Percentiles rank a stretch among this genome's conserved stretches.
These are phyloP conservation scores for Xiphorhynchus erythropygius DNA, from an alignment of 2,797 vertebrate genomes.

Conservation along the genomic window DNA sequence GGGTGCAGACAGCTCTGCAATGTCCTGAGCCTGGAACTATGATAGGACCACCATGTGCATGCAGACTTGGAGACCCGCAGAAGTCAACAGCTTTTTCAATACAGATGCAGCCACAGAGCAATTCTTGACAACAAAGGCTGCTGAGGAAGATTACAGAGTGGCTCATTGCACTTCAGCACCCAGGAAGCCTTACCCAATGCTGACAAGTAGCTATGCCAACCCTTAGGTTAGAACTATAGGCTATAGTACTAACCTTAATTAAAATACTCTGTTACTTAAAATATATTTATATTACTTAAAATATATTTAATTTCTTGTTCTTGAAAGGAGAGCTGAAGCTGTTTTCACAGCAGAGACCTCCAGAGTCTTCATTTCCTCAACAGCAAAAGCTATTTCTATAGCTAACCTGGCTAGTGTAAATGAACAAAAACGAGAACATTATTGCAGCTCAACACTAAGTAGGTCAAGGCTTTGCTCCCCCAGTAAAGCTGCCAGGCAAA, in stretches of 20 bases:
- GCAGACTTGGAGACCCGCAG: not conserved
- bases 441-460: not conserved
- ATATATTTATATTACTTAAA: not conserved
- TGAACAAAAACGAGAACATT: not conserved
- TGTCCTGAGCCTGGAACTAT: not conserved
- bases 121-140: not conserved
- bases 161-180: not conserved
- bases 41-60: accelerated
- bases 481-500: not conserved
- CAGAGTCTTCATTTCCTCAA: not conserved
- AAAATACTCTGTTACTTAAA: not conserved
- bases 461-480: not conserved
- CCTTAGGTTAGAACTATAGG: not conserved
- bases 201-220: not conserved
- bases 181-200: not conserved
- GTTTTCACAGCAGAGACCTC: not conserved
- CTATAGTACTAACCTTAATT: not conserved
- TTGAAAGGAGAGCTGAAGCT: not conserved
- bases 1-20: not conserved
- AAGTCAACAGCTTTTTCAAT: not conserved
- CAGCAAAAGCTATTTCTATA: not conserved
- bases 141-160: not conserved
- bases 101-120: not conserved
- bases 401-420: not conserved
- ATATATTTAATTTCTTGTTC: not conserved